Conservation (phyloP, 2,888 invertebrate genomes). For the Smittia aterrima region DNA sequence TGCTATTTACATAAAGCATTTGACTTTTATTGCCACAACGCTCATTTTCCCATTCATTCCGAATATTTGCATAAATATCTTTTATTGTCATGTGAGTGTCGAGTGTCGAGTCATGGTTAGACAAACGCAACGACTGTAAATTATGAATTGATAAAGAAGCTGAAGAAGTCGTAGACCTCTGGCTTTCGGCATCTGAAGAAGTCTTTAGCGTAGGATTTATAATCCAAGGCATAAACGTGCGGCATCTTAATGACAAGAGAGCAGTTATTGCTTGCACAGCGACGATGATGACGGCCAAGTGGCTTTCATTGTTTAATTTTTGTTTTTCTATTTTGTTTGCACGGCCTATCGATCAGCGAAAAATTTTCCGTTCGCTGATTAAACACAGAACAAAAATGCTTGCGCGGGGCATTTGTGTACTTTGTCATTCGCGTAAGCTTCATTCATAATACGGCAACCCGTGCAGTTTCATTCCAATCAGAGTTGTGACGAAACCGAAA, state of each 20-base stretch:
- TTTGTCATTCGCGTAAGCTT: not conserved
- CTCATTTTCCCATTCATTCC: too few species aligned
- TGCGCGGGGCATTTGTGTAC: not conserved
- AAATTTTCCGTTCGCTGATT: constrained; percentile 1
- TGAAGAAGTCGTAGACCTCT: not conserved
- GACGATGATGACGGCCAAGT: too few species aligned
- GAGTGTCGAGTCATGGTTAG: not conserved
- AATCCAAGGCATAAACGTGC: too few species aligned
- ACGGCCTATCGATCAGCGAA: not conserved
- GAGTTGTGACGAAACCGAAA: not conserved
- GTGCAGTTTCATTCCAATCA: not conserved
- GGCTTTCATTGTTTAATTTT: too few species aligned
- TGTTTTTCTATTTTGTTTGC: not conserved
- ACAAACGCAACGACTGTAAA: not conserved
- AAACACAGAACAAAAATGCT: not conserved
- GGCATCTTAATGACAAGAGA: too few species aligned
- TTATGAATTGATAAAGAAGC: not conserved
- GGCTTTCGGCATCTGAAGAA: too few species aligned
- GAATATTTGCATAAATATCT: not conserved
- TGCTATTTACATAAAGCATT: constrained; percentile 7
- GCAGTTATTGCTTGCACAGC: too few species aligned
- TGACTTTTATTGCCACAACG: not conserved
- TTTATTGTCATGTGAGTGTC: not conserved
- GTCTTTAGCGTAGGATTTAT: too few species aligned
- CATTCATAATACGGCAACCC: not conserved